These are phyloP conservation scores for Suricata suricatta DNA, from an alignment of 2,113 vertebrate species.

Conservation along the genomic window DNA sequence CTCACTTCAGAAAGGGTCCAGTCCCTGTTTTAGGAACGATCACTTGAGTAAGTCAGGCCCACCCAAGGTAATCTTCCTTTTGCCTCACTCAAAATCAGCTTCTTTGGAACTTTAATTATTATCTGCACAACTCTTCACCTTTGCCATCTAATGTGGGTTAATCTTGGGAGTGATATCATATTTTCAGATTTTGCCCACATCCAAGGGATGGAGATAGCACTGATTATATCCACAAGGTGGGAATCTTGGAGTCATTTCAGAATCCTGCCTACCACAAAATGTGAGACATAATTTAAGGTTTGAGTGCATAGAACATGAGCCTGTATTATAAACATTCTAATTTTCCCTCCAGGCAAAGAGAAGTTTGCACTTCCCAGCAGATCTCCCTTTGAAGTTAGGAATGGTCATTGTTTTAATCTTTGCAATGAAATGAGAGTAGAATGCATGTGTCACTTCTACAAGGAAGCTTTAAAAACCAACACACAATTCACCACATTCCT, in stretches of 20 bases:
- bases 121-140: background rate
- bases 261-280: background rate
- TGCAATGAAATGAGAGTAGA: background rate
- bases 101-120: background rate
- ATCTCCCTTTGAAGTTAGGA: background rate
- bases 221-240: background rate
- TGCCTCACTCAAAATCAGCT: background rate
- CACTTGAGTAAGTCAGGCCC: background rate
- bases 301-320: background rate
- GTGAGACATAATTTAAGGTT: background rate
- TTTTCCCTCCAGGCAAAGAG: background rate
- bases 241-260: background rate
- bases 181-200: background rate
- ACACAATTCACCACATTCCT: background rate
- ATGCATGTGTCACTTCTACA: background rate
- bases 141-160: background rate
- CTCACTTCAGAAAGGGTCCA: background rate
- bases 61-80: background rate
- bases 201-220: background rate
- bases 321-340: background rate
- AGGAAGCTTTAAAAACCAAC: background rate
- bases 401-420: conserved; percentile 10
- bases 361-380: background rate
- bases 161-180: background rate
- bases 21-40: background rate